Base-by-base conservation (phyloP, 2,797 vertebrate genomes). In the Emydoidea blandingii region DNA sequence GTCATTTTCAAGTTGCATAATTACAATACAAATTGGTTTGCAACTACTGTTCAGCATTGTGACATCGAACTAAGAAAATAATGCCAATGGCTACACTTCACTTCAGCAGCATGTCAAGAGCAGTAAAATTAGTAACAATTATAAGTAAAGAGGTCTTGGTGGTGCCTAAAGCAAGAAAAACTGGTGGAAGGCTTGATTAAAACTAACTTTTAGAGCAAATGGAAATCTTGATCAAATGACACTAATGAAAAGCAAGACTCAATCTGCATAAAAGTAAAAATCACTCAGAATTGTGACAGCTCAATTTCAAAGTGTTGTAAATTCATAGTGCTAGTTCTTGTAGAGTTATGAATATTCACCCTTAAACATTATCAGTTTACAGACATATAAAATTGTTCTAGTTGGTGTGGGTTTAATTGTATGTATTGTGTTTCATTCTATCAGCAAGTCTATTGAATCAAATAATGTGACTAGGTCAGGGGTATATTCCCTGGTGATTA, bases 1-100 rank as follows among this genome's bases (percentile, higher is more conserved):
- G 62, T 95, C 25, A 57, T 84, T 95, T 84, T 95, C 53, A 90
- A 93, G 81, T 88, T 95, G 19, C n/a, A 81, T 83, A 94, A 96
- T 95, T 96, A 95, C 52, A 95, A 96, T 94, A 96, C 85, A 96
- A 96, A 94, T 94, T 96, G 65, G 6, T 94, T 96, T 96, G 49
- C 88, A 95, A 95, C 59, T 86, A 91, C 81, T n/a, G 10, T 78
- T 96, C 90, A 96, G 53, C 89, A 34, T 57, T 89, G 92, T 86
- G 74, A 92, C 85, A 95, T 49, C 83, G 57, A 94, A 12, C 53
- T 97, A 92, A 90, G 90, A 90, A 97, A 97, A 96, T 92, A 92
- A 74, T 92, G 90, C 94, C 92, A 92, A 81, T 88, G 53, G 89
- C 47, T 94, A 19, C 52, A 94, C 68, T 93, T 95, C 56, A 93